Conservation (phyloP, 2,113 vertebrate species). For the Astur gentilis region DNA sequence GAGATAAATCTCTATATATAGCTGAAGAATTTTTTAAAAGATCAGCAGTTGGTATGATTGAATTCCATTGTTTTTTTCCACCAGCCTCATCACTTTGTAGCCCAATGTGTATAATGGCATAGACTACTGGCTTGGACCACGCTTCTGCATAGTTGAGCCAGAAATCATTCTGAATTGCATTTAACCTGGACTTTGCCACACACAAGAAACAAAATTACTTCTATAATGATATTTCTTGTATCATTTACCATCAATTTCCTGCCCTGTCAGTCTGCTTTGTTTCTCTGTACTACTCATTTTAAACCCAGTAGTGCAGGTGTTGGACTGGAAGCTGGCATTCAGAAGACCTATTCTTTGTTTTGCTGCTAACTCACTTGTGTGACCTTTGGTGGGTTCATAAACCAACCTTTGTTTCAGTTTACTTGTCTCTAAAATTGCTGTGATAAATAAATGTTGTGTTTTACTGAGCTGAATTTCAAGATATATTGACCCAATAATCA, state of each 20-base stretch:
- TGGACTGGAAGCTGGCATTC: background rate
- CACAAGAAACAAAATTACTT: background rate
- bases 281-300: background rate
- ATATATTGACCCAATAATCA: conserved; percentile 22
- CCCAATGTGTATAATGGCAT: background rate
- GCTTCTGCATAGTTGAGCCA: background rate
- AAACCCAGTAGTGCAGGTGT: background rate
- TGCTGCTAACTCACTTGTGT: background rate
- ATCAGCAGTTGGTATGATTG: background rate
- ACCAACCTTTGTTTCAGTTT: conserved; percentile 18
- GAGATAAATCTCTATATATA: background rate
- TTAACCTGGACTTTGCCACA: background rate
- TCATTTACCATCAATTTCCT: background rate
- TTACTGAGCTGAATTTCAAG: conserved; percentile 23
- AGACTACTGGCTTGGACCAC: background rate
- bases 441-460: conserved; percentile 4
- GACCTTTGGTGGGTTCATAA: conserved; percentile 26
- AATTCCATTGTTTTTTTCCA: background rate
- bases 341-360: background rate
- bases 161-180: background rate
- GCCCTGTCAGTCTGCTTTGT: background rate
- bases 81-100: background rate
- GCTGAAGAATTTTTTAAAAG: background rate
- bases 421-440: background rate
- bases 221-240: background rate